These are phyloP conservation scores for Lates japonicus DNA, from an alignment of 2,797 vertebrate genomes.

Conservation along the genomic window DNA sequence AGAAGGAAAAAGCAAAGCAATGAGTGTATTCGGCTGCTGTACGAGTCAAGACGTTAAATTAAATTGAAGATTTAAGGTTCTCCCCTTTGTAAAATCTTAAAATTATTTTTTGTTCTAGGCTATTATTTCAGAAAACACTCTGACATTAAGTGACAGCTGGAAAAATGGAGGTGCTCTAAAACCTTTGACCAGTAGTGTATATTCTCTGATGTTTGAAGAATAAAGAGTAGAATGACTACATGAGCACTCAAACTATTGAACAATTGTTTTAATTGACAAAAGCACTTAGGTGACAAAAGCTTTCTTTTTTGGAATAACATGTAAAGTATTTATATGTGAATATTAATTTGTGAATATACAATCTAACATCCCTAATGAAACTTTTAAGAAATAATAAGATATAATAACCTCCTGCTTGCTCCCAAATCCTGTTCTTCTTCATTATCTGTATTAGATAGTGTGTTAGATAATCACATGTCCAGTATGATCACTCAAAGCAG, in stretches of 20 bases:
- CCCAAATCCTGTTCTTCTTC: background rate
- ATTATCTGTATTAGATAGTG: background rate
- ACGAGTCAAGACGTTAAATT: no score
- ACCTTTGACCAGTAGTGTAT: background rate
- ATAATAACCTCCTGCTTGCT: background rate
- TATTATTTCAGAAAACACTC: no score
- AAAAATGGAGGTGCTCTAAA: no score
- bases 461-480: slow-evolving; percentile 13
- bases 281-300: slow-evolving; percentile 46
- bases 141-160: no score
- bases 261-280: slow-evolving; percentile 19
- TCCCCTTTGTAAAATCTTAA: no score
- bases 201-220: slow-evolving; percentile 13
- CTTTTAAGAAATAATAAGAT: background rate
- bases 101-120: no score
- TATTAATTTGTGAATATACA: slow-evolving; percentile 11
- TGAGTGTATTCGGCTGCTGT: no score
- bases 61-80: no score
- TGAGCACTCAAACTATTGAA: slow-evolving; percentile 17
- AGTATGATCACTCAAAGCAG: background rate
- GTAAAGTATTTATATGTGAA: background rate
- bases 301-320: background rate
- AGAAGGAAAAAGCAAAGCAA: no score
- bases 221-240: background rate
- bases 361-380: slow-evolving; percentile 19